phyloP scores from a whole-genome alignment of 37 sponge, comb jelly and placozoan species.

The Spongilla lacustris region DNA sequence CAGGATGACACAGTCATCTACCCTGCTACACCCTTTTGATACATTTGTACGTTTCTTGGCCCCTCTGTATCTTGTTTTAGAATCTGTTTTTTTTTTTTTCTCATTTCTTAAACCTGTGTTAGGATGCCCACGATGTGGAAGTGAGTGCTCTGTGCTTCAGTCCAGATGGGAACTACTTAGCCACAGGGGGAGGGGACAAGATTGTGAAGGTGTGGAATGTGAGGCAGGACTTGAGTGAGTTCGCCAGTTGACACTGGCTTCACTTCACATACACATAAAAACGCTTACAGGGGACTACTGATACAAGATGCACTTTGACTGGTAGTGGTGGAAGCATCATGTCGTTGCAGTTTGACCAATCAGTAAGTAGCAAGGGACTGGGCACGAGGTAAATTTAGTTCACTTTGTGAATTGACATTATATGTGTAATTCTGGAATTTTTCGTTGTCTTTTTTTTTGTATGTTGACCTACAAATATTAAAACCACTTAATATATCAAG shows the following conservation, averaged over 20 bases:
- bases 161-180: constrained; percentile 71
- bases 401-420: too few relatives aligned
- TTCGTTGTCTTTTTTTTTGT: too few relatives aligned
- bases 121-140: constrained; percentile 94
- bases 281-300: constrained; percentile 43
- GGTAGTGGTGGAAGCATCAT: constrained; percentile 86
- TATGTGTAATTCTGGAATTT: too few relatives aligned
- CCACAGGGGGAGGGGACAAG: constrained; percentile 97
- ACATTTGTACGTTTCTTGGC: constrained; percentile 40
- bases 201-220: constrained; percentile 86
- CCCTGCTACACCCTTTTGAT: constrained; percentile 20
- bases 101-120: not conserved
- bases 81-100: not conserved
- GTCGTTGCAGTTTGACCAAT: constrained; percentile 90
- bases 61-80: not conserved
- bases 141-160: constrained; percentile 89
- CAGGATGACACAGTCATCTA: constrained; percentile 18
- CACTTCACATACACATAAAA: too few relatives aligned
- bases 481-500: too few relatives aligned
- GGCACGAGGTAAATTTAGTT: too few relatives aligned
- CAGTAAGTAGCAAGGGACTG: constrained; percentile 25
- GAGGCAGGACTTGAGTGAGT: constrained; percentile 25
- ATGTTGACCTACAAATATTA: too few relatives aligned
- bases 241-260: not conserved
- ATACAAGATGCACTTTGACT: constrained; percentile 34